Base-by-base conservation (phyloP, 2,888 invertebrate genomes). In the Quadroppia sp. region DNA sequence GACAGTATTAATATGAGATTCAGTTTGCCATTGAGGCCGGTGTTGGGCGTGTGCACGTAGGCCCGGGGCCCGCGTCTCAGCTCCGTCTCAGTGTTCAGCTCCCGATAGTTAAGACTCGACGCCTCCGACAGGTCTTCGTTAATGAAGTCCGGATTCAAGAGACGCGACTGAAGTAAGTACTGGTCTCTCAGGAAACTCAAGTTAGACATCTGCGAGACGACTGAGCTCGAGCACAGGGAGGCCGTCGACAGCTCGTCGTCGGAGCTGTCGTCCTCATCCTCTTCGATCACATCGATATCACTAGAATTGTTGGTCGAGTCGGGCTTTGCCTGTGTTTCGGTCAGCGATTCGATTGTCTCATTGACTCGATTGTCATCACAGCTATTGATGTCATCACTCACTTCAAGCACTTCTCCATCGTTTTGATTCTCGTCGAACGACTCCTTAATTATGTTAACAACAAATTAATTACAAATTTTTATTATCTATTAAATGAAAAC, bases 1-100 rank as follows among this genome's bases (percentile, higher is more conserved):
- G 75, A 53, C 0, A 78, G 50, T 9, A 71, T 74, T 40, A 78
- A 15, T n/a, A 77, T 42, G 13, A 77, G 59, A 70, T 75, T 77
- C 23, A 78, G 70, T n/a, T 71, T 74, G 23, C 75, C 50, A 70
- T 77, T 78, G 1, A 78, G 69, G 28, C 70, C 74, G 13, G 72
- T 64, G 73, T 78, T 78, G 2, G 77, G 77, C 6, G 72, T 76
- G 72, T 78, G 78, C 13, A 70, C 69, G 61, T 78, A 77, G 50
- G 71, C 74, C n/a, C 77, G 74, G 6, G 59, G 32, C 2, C 74
- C 74, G 40, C 23, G 64, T 6, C 59, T 61, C 15, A 45, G 36
- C 25, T 40, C 25, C 17, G 69, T 9, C 2, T 36, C 64, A 3
- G 64, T 20, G 17, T 1, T 7, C n/a, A 71, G 11, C 17, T 56